Base-by-base conservation (phyloP, 2,797 vertebrate species). In the Aplochiton taeniatus region DNA sequence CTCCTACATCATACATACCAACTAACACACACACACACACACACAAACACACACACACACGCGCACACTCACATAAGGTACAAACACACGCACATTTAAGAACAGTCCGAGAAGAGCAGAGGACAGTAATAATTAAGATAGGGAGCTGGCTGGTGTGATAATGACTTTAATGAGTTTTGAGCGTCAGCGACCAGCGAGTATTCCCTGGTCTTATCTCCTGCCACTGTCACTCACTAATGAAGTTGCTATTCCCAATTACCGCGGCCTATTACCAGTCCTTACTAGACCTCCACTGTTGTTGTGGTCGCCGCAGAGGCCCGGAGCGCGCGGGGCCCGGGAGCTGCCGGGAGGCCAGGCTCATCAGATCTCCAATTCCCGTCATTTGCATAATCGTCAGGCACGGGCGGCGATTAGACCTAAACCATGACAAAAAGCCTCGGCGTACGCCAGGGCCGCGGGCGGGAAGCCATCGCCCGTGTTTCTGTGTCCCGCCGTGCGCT, bases 171-270 rank as follows among this genome's bases (percentile, higher is more conserved):
- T 90, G 88, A 90, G 86, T 87, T 88, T 87, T 78, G 69, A 84
- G 88, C 84, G 85, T 89, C 82, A 73, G 72, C 84, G 78, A 74
- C 79, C 85, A 72, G 77, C 10, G 16, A 73, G 83, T 83, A 89
- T 89, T 90, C 86, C 85, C 85, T 78, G 47, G 75, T 89, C 88
- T 91, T 87, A 91, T 90, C 88, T 89, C 89, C 87, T 90, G 87
- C 87, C 83, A 83, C 83, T 87, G 88, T 86, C 83, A 86, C 80
- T 88, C 85, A 79, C 81, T 92, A 91, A 91, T 90, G 87, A 91
- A 92, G 90, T 86, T 88, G 86, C 90, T 79, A 85, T 90, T 90
- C 88, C 88, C 84, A 90, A 88, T 89, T 89, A 90, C 82, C 72
- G 81, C 78, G 80, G 65, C 64, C 84, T 77, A 87, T 89, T 90